These are phyloP conservation scores for Illadopsis cleaveri DNA, from an alignment of 2,113 vertebrate genomes.

Conservation along the genomic window DNA sequence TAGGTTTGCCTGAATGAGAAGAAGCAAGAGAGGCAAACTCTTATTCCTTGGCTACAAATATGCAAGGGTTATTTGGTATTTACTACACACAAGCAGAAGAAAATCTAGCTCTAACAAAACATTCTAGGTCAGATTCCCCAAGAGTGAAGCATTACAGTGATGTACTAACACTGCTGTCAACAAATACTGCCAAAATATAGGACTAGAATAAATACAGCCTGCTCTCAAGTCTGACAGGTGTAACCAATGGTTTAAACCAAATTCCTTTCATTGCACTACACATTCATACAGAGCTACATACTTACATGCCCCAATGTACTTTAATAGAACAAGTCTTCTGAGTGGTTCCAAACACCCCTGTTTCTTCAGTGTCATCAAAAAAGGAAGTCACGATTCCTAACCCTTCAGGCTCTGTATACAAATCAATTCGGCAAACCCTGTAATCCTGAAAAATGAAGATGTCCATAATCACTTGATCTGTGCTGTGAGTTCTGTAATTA, in stretches of 20 bases:
- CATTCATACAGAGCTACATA: slow-evolving; percentile 20
- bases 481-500: not conserved
- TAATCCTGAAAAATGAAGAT: slow-evolving; percentile 84
- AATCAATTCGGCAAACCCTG: slow-evolving; percentile 85
- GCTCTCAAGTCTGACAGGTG: not conserved
- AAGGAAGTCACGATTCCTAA: slow-evolving; percentile 82
- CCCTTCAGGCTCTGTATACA: slow-evolving; percentile 89
- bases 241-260: not conserved
- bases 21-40: not conserved
- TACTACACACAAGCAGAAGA: not conserved
- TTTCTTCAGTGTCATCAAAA: slow-evolving; percentile 86
- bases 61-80: not conserved
- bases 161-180: not conserved
- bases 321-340: slow-evolving; percentile 90
- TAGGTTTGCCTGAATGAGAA: not conserved
- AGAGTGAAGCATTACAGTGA: not conserved
- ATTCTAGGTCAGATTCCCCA: not conserved
- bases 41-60: not conserved
- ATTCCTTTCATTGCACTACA: slow-evolving; percentile 10
- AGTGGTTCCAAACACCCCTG: slow-evolving; percentile 81
- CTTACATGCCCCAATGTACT: slow-evolving; percentile 94
- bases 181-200: not conserved
- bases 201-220: not conserved
- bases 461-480: not conserved
- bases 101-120: not conserved